Evolutionary conservation across 1,140 invertebrate genomes (phyloP), one percentile per base, ranked within the genome.

Genomic region (Eueides isabella): DNA sequence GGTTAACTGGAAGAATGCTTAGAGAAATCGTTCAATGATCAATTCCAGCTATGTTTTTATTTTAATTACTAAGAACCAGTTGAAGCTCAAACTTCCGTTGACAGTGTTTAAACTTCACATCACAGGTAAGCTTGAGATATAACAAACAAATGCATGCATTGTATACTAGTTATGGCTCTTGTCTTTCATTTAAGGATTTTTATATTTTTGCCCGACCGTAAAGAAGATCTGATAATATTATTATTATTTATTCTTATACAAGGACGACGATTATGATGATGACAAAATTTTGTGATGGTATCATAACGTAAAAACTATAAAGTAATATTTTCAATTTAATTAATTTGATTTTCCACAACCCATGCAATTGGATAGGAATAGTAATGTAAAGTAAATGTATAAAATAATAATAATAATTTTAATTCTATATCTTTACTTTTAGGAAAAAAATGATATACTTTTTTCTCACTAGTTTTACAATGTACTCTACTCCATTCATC

Each of bases 11-110:
- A 88, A 82, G 88, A 90, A 91, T 90, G 85, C 84, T 87, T 84
- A 82, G 86, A 92, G 88, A 91, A 89, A 90, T 92, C 85, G 79
- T 90, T 86, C 86, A 90, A 83, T 91, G 85, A 85, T 84, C 88
- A 19, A 23, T 85, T 85, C 80, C 81, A 85, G 82, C 89, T 91
- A 91, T 90, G 91, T 91, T 90, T 92, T 89, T 90, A 91, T 91
- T 87, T 81, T 91, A 91, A 91, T 91, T 87, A 87, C 80, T 74
- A 75, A 63, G 72, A 85, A 89, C 90, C 84, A 69, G 90, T 87
- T 70, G 19, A 70, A 81, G 80, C 80, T 78, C 79, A 86, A 89
- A 91, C 89, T 90, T 92, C 90, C 90, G 90, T 82, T 84, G 80
- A 74, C 73, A 78, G 73, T 86, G 79, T 89, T 88, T 85, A 81